These are phyloP conservation scores for Tachuris rubrigastra DNA, from an alignment of 2,113 vertebrate species.

Conservation along the genomic window DNA sequence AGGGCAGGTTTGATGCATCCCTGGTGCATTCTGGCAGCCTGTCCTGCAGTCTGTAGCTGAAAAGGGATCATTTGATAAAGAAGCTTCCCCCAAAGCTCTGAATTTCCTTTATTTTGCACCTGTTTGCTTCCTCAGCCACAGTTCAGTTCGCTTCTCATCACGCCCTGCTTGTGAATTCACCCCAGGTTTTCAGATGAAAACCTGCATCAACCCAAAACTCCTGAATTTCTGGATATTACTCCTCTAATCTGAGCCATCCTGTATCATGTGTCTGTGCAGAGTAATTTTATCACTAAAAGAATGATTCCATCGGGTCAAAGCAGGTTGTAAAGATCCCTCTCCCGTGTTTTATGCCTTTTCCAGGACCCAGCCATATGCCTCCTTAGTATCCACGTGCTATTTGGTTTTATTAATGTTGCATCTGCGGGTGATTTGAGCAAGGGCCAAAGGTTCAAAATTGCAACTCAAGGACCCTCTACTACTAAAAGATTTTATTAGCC, in stretches of 20 bases:
- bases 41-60: not conserved
- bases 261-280: not conserved
- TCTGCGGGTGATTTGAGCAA: constrained; percentile 53
- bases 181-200: not conserved
- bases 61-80: not conserved
- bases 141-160: not conserved
- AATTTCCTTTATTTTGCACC: not conserved
- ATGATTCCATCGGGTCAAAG: constrained; percentile 1
- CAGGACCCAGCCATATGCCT: constrained; percentile 38
- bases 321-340: constrained; percentile 14
- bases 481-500: constrained; percentile 59
- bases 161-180: not conserved
- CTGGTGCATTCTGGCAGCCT: not conserved
- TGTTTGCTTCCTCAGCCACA: not conserved
- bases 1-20: not conserved
- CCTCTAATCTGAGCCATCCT: not conserved
- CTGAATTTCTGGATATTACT: not conserved
- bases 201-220: not conserved
- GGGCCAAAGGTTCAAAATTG: constrained; percentile 61
- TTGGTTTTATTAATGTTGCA: constrained; percentile 53
- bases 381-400: constrained; percentile 28
- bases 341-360: not conserved
- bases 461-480: constrained; percentile 54
- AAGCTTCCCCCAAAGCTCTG: not conserved
- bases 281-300: not conserved